Base-by-base conservation (phyloP, 2,888 invertebrate species). In the Acronicta alni region DNA sequence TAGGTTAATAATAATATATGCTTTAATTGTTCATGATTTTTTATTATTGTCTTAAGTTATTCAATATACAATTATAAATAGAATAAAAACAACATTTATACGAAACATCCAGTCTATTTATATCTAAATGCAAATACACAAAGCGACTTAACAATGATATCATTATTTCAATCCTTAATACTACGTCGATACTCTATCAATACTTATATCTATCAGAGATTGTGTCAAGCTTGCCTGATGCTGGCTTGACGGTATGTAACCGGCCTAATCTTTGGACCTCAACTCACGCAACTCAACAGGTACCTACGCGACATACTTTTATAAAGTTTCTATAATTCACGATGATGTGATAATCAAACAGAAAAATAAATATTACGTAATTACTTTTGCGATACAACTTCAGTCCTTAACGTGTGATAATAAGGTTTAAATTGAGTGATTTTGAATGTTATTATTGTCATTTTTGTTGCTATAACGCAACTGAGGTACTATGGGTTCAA, bases 391-490 rank as follows among this genome's bases (percentile, higher is more conserved):
- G 18, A 38, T 32, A 18, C 53, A 14, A 74, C 43, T 57, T 57
- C 16, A 51, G 20, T 23, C 30, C 26, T 62, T 72, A 67, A 30
- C 2, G 0, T 14, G 2, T 16, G 14, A 7, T 1, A 2, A 54
- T 66, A 75, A 57, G 48, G 53, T 60, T 48, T 8, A 49, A 32
- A 44, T 38, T 60, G 20, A n/a, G n/a, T 16, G 30, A 58, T 37
- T 57, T 55, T 15, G n/a, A 58, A 54, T 62, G 39, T 57, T 61
- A 57, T 65, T 77, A 54, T 60, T 59, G 51, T 16, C 41, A 59
- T 67, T 48, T 57, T 54, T 60, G 72, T 56, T 79, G 65, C 77
- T 78, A 82, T 30, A 82, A 80, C 80, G 78, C 66, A 82, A 78
- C 81, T 55, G 20, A 58, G 44, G 58, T 41, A 47, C 62, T 68